Conservation (phyloP, 2,113 vertebrate species). For the Rattus norvegicus region DNA sequence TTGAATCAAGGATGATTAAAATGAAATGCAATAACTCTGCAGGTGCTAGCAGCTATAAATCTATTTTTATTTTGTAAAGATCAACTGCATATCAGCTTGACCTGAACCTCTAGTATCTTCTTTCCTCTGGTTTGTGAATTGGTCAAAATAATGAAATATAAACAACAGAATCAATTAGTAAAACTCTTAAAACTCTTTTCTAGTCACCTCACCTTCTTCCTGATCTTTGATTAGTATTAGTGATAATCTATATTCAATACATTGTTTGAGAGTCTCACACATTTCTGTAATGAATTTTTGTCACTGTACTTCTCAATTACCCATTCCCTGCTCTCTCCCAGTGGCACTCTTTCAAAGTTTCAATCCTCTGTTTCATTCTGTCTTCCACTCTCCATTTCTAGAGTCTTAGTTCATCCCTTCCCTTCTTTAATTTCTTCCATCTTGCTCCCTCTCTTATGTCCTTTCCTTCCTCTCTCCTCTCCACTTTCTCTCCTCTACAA, state of each 20-base stretch:
- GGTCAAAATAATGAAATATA: background rate
- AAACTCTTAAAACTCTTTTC: background rate
- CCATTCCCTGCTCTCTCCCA: background rate
- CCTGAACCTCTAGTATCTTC: background rate
- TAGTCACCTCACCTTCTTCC: background rate
- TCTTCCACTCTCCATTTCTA: background rate
- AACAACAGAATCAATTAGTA: background rate
- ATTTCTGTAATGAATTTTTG: background rate
- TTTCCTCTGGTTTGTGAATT: background rate
- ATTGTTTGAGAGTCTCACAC: background rate
- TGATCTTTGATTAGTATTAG: background rate
- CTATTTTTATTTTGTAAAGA: background rate
- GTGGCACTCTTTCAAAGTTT: background rate
- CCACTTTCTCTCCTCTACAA: too few relatives aligned
- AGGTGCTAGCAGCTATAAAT: background rate
- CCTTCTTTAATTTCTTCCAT: background rate
- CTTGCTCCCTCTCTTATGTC: background rate
- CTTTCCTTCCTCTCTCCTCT: background rate
- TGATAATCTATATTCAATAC: background rate
- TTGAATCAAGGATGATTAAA: background rate
- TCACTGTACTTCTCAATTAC: background rate
- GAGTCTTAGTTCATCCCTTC: background rate
- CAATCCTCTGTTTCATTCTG: background rate
- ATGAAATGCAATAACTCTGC: background rate
- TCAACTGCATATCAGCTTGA: too few relatives aligned